phyloP scores from a whole-genome alignment of 2,888 invertebrate species.

The Rhodophaea formosa region DNA sequence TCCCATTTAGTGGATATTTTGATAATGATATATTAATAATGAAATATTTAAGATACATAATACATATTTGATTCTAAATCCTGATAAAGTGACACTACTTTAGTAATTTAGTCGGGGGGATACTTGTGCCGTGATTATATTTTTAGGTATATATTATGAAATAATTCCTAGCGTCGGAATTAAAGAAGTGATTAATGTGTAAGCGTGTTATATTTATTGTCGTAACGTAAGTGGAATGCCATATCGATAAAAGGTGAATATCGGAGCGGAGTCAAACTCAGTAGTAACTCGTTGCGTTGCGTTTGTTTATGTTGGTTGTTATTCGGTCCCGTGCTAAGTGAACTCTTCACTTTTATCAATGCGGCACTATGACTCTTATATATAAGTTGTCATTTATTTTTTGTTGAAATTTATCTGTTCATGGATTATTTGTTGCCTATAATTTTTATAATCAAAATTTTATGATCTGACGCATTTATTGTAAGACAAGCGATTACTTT shows the following conservation, averaged over 20 bases:
- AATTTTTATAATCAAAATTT: slow-evolving; percentile 79
- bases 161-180: slow-evolving; percentile 82
- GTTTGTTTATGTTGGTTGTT: slow-evolving; percentile 71
- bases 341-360: slow-evolving; percentile 79
- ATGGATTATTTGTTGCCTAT: slow-evolving; percentile 77
- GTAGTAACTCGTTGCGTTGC: slow-evolving; percentile 69
- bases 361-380: slow-evolving; percentile 77
- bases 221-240: slow-evolving; percentile 80
- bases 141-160: slow-evolving; percentile 82
- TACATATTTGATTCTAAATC: slow-evolving; percentile 82
- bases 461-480: slow-evolving; percentile 82
- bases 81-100: slow-evolving; percentile 81
- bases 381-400: slow-evolving; percentile 75
- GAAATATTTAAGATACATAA: slow-evolving; percentile 82
- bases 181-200: slow-evolving; percentile 81
- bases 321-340: slow-evolving; percentile 53
- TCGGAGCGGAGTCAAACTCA: slow-evolving; percentile 79
- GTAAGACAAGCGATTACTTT: slow-evolving; percentile 81
- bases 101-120: slow-evolving; percentile 82
- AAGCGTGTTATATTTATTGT: slow-evolving; percentile 82
- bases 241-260: slow-evolving; percentile 81
- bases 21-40: slow-evolving; percentile 82
- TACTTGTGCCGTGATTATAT: slow-evolving; percentile 82
- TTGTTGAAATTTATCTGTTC: slow-evolving; percentile 80
- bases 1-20: slow-evolving; percentile 82